These are phyloP conservation scores for Hirtodrosophila alboralis DNA, from an alignment of 2,888 invertebrate genomes.

Conservation along the genomic window DNA sequence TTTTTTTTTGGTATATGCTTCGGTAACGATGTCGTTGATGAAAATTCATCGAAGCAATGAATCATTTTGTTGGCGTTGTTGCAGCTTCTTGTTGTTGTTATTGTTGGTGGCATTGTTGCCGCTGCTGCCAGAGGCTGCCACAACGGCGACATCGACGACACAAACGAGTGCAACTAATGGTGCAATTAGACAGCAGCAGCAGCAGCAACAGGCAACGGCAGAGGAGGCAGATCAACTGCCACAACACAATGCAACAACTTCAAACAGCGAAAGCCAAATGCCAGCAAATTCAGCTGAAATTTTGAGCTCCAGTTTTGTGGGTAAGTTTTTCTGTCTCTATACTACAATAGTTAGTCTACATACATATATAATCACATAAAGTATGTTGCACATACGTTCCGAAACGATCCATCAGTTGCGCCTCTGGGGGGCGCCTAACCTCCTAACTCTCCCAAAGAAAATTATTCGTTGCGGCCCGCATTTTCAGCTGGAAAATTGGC, in stretches of 20 bases:
- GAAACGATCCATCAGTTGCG: conserved; percentile 39
- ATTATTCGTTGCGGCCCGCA: conserved; percentile 32
- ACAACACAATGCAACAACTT: conserved; percentile 20
- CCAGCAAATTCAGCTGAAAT: conserved; percentile 71
- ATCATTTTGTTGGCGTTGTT: conserved; percentile 77
- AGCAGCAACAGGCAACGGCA: conserved; percentile 30
- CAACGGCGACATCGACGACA: conserved; percentile 41
- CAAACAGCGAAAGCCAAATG: conserved; percentile 61
- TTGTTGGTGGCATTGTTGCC: conserved; percentile 61
- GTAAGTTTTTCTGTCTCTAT: conserved; percentile 70
- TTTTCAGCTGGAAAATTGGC: conserved; percentile 52
- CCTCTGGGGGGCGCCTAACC: too few species aligned
- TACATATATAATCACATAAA: conserved; percentile 14
- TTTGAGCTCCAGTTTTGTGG: conserved; percentile 72
- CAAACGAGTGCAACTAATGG: conserved; percentile 77
- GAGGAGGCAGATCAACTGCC: conserved; percentile 27
- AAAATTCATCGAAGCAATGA: conserved; percentile 81
- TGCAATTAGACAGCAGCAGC: conserved; percentile 75
- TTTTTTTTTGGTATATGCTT: conserved; percentile 70
- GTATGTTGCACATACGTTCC: conserved; percentile 20
- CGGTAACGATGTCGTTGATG: conserved; percentile 80
- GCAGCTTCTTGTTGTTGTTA: conserved; percentile 59
- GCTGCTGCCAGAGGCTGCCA: conserved; percentile 34
- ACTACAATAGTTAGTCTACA: too few species aligned
- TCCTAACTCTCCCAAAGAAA: conserved; percentile 43